phyloP scores from a whole-genome alignment of 2,797 vertebrate genomes.

The Scyliorhinus canicula region DNA sequence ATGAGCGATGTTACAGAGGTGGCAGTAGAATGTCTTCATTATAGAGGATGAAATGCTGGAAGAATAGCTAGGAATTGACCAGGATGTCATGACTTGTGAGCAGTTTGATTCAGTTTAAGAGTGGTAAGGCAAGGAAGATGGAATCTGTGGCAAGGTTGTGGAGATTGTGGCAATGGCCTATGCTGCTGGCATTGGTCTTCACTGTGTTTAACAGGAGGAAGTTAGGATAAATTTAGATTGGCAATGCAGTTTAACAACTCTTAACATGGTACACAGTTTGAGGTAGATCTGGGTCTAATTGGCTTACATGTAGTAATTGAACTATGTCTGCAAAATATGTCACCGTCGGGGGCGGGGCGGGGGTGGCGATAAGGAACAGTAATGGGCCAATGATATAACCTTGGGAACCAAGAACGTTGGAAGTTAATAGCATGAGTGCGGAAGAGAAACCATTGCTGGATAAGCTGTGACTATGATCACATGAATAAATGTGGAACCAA shows the following conservation, averaged over 20 bases:
- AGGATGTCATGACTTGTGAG: not conserved
- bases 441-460: not conserved
- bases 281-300: not conserved
- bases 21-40: too few relatives aligned
- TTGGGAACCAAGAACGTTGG: not conserved
- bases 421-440: too few relatives aligned
- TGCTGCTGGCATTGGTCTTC: not conserved
- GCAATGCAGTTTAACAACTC: not conserved
- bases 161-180: not conserved
- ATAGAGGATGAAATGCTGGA: not conserved
- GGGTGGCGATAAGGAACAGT: not conserved
- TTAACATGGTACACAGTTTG: too few relatives aligned
- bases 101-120: not conserved
- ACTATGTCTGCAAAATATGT: not conserved
- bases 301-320: not conserved
- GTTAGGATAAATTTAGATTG: not conserved
- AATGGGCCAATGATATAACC: not conserved
- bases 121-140: not conserved
- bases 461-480: not conserved
- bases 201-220: not conserved
- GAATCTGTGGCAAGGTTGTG: not conserved
- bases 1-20: not conserved
- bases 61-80: not conserved
- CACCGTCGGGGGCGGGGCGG: not conserved
- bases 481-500: not conserved